phyloP scores from a whole-genome alignment of 2,888 invertebrate species.

The Xestia xanthographa region DNA sequence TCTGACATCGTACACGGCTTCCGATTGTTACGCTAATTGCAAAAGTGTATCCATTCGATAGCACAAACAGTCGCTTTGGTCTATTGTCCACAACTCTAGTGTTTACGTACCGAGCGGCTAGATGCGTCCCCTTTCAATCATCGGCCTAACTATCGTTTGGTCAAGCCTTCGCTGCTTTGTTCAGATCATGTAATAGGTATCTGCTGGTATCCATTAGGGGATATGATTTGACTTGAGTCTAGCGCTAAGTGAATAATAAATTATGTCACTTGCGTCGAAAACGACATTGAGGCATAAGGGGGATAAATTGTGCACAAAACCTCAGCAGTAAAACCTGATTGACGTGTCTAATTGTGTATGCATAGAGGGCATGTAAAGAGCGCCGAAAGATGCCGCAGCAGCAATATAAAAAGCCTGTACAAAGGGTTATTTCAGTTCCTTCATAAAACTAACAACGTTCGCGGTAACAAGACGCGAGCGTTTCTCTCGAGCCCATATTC shows the following conservation, averaged over 20 bases:
- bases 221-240: conserved; percentile 30
- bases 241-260: conserved; percentile 9
- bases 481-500: conserved; percentile 87
- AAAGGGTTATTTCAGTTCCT: conserved; percentile 84
- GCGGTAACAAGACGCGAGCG: conserved; percentile 88
- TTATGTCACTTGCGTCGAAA: background rate
- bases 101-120: conserved; percentile 75
- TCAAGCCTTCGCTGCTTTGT: conserved; percentile 72
- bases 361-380: conserved; percentile 50
- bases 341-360: conserved; percentile 56
- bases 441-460: conserved; percentile 90
- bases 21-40: conserved; percentile 79
- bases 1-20: conserved; percentile 34
- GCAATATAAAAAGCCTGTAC: conserved; percentile 77
- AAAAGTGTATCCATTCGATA: conserved; percentile 78
- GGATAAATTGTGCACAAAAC: conserved; percentile 5
- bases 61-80: conserved; percentile 81
- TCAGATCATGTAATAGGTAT: conserved; percentile 72
- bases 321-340: conserved; percentile 33
- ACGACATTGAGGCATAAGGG: background rate
- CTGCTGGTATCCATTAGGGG: conserved; percentile 53
- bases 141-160: conserved; percentile 76
- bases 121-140: conserved; percentile 83
- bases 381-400: conserved; percentile 55
- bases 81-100: conserved; percentile 82